Base-by-base conservation (phyloP, 2,888 invertebrate species). In the Leptothorax acervorum region DNA sequence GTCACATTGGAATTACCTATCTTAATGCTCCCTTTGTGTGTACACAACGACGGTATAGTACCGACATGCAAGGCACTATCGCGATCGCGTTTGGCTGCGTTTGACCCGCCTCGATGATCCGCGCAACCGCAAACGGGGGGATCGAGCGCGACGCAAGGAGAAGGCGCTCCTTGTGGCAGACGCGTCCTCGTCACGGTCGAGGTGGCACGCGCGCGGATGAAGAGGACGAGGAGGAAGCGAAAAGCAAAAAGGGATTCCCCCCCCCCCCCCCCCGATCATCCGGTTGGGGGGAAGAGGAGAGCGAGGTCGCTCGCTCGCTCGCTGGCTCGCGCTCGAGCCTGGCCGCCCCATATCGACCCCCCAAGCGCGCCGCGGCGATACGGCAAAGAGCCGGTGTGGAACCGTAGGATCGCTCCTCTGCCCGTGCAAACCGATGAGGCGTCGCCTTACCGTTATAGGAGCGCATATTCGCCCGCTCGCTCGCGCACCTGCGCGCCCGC, bases 401-500 rank as follows among this genome's bases (percentile, higher is more conserved):
- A 90, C 85, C 87, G 90, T 71, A 45, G 71, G 75, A 88, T 87
- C 88, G 83, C 66, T 23, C 65, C 18, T 18, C 18, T 18, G 82
- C 87, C 87, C 87, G 87, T 87, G 89, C 90, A 89, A 92, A 91
- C 91, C 93, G 92, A 93, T 92, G 91, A 93, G 91, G 91, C 92
- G 92, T 92, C 92, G 79, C 90, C 90, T 75, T 90, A 93, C 93
- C 93, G 93, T 93, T 93, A 93, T 93, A 93, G 90, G 88, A 91
- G 85, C 88, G 91, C 88, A 90, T 90, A 86, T 71, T 86, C 75
- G 71, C 79, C 51, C 81, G 65, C 70, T 63, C 23, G 65, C 71
- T 66, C 66, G 31, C 57, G 85, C 91, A 89, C 89, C 87, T 89
- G 91, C 85, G 83, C 63, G 84, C 68, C 70, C 85, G 87, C 88